Evolutionary conservation across 2,113 vertebrate species (phyloP).

Genomic region (Dromiciops gliroides): DNA sequence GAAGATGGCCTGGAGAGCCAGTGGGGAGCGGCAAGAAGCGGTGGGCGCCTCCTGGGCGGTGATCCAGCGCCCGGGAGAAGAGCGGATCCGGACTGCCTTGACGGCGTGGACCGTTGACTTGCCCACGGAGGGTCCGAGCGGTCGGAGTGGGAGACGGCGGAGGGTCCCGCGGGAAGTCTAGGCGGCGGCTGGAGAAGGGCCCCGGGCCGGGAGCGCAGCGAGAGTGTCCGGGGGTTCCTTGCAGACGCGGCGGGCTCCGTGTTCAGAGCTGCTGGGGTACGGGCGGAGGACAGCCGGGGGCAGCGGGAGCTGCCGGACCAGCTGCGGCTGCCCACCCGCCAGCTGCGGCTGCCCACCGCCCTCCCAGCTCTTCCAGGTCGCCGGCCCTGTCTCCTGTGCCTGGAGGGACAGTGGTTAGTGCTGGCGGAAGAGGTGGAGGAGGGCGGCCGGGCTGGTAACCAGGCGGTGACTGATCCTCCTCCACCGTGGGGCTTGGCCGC

Average conservation of each 20-base stretch:
- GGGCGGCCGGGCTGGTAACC: conserved; percentile 53
- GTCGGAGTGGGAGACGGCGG: conserved; percentile 47
- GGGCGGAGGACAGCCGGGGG: conserved; percentile 82
- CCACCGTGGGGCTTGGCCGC: too few relatives aligned
- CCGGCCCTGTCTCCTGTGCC: conserved; percentile 83
- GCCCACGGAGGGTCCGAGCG: neutral
- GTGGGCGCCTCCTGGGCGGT: neutral
- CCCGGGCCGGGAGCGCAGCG: conserved; percentile 81
- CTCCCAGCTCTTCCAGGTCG: conserved; percentile 63
- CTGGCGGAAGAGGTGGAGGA: conserved; percentile 86
- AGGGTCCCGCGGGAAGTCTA: conserved; percentile 83
- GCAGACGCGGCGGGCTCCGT: conserved; percentile 59
- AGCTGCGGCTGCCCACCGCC: conserved; percentile 41
- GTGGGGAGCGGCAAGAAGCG: conserved; percentile 20
- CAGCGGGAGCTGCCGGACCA: conserved; percentile 87
- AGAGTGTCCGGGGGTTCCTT: conserved; percentile 52
- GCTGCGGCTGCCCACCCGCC: conserved; percentile 70
- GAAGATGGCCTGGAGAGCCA: conserved; percentile 73
- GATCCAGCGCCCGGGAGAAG: too few relatives aligned
- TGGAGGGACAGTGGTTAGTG: conserved; percentile 85
- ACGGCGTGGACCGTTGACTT: too few relatives aligned
- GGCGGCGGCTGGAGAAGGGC: conserved; percentile 87
- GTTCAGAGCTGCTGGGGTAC: conserved; percentile 78
- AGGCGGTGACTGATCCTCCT: neutral
- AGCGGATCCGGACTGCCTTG: too few relatives aligned